phyloP scores from a whole-genome alignment of 1,140 invertebrate species.

The Drosophila rhopaloa region DNA sequence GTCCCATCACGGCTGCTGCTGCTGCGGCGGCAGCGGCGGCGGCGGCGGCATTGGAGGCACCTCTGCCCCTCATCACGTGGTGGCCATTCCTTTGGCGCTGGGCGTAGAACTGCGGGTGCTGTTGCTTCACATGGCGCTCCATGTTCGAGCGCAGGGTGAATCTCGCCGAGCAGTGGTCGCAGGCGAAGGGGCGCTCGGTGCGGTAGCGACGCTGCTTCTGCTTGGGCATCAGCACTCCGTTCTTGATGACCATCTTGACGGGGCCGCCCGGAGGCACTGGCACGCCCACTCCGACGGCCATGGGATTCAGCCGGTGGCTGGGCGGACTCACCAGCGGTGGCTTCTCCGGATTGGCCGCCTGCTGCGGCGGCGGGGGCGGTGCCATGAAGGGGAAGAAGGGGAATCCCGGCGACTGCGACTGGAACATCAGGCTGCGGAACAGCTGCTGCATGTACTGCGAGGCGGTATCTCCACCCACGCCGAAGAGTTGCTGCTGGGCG shows the following conservation, averaged over 20 bases:
- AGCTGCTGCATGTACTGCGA: constrained; percentile 86
- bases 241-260: constrained; percentile 95
- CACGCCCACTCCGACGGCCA: constrained; percentile 26
- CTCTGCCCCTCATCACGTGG: constrained; percentile 84
- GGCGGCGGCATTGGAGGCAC: constrained; percentile 45
- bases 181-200: constrained; percentile 95
- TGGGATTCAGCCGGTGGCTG: neutral
- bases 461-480: constrained; percentile 86
- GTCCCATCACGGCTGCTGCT: constrained; percentile 53
- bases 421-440: constrained; percentile 86
- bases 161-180: constrained; percentile 94
- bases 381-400: constrained; percentile 85
- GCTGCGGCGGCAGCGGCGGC: constrained; percentile 50
- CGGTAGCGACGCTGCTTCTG: constrained; percentile 95
- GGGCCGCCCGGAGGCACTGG: constrained; percentile 85
- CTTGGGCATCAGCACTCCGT: constrained; percentile 94
- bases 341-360: constrained; percentile 86
- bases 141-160: constrained; percentile 96
- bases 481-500: constrained; percentile 59
- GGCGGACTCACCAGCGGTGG: constrained; percentile 18
- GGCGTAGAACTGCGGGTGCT: constrained; percentile 95
- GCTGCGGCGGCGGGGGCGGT: constrained; percentile 87
- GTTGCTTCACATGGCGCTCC: constrained; percentile 97
- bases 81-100: constrained; percentile 87
- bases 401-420: constrained; percentile 84